Base-by-base conservation (phyloP, 2,888 invertebrate species). In the Hanleya hanleyi region DNA sequence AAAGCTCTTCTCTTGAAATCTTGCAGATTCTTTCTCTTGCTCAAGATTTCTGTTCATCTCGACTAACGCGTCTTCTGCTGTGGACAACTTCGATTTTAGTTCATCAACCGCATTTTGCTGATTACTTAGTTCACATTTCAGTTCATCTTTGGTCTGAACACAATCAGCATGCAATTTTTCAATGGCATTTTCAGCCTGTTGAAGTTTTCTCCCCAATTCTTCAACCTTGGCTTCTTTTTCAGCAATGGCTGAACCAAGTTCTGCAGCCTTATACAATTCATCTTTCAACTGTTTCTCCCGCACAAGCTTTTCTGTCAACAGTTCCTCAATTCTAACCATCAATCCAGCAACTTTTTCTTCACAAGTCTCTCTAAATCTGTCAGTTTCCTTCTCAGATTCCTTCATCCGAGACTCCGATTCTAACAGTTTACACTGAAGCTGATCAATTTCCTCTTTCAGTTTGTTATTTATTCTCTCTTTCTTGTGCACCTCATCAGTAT, bases 1-100 rank as follows among this genome's bases (percentile, higher is more conserved):
- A 1, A 76, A 26, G 15, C 78, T 67, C 62, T 73, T 74, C 7
- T 75, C 77, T 22, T 80, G 68, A 50, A 74, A 70, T n/a, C 4
- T n/a, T 47, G 47, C 22, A 47, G 15, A 2, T 4, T 26, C 32
- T 9, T 7, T 57, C 26, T 57, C 41, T 41, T 9, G 9, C 18
- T 41, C 41, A 9, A 41, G 41, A 41, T 41, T 18, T 41, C 18
- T 41, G 18, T 41, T 18, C 41, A 41, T 9, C 18, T 12, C 18
- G 18, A 41, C 9, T 18, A 12, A 18, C 9, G 9, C 18, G 18
- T 41, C 41, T 41, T 9, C 18, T 9, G 9, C 18, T 41, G 41
- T 41, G 9, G 9, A 9, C 9, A 41, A 18, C 18, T 41, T 9
- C 18, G 9, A 18, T 41, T 41, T 9, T 41, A 41, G 18, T 41